phyloP scores from a whole-genome alignment of 2,888 invertebrate genomes.

The Horisme vitalbata region DNA sequence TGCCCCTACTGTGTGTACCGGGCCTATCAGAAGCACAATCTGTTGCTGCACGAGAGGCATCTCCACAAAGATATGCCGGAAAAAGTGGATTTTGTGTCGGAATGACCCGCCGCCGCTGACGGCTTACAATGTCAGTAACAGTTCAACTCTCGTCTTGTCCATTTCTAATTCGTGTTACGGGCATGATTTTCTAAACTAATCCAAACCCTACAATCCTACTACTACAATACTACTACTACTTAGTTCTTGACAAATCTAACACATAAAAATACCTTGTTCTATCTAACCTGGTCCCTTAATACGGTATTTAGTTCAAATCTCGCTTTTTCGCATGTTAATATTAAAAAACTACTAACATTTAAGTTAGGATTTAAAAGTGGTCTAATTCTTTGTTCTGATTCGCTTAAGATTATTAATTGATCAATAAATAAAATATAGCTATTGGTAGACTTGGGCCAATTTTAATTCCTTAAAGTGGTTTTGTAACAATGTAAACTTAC shows the following conservation, averaged over 20 bases:
- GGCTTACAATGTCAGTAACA: slow-evolving; percentile 66
- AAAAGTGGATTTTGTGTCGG: slow-evolving; percentile 79
- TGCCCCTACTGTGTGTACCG: slow-evolving; percentile 87
- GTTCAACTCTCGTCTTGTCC: slow-evolving; percentile 32
- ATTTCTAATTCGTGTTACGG: slow-evolving; percentile 26
- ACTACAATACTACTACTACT: too few species aligned
- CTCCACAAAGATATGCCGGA: slow-evolving; percentile 80
- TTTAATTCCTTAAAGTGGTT: slow-evolving; percentile 5
- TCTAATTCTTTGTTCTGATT: not conserved
- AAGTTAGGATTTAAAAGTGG: slow-evolving; percentile 11
- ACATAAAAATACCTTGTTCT: too few species aligned
- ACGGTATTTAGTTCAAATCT: not conserved
- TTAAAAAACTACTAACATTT: slow-evolving; percentile 6
- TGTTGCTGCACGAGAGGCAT: slow-evolving; percentile 79
- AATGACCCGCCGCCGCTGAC: slow-evolving; percentile 64
- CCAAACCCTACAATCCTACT: not conserved
- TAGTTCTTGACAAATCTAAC: too few species aligned
- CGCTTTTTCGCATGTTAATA: slow-evolving; percentile 34
- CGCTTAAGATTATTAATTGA: not conserved
- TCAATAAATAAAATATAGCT: slow-evolving; percentile 1
- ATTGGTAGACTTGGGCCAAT: slow-evolving; percentile 23
- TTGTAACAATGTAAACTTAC: slow-evolving; percentile 1
- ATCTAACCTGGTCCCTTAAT: too few species aligned
- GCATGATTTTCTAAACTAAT: slow-evolving; percentile 26
- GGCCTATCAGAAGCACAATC: slow-evolving; percentile 86